Evolutionary conservation across 2,797 vertebrate species (phyloP).

Genomic region (Eidolon dupreanum): DNA sequence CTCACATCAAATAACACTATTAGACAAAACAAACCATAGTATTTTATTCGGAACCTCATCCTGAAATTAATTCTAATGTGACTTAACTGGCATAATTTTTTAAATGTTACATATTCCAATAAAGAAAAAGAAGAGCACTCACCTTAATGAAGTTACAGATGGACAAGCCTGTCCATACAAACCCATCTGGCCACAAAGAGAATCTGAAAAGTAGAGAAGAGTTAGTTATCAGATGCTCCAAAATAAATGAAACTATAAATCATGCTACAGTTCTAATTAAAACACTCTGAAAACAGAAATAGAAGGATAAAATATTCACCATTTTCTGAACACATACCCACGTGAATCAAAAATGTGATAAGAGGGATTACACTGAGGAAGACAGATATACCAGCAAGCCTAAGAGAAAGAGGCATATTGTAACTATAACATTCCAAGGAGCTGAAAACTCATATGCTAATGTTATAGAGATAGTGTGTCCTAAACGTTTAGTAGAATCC

Average conservation of each 20-base stretch:
- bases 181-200: conserved; percentile 82
- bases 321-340: conserved; percentile 26
- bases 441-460: not conserved
- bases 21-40: conserved; percentile 39
- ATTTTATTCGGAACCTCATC: conserved; percentile 3
- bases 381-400: not conserved
- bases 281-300: conserved; percentile 40
- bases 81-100: conserved; percentile 27
- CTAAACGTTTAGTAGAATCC: conserved; percentile 6
- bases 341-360: conserved; percentile 40
- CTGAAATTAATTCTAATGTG: conserved; percentile 34
- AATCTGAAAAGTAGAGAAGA: conserved; percentile 77
- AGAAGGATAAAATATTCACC: conserved; percentile 43
- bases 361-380: not conserved
- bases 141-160: conserved; percentile 83
- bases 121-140: conserved; percentile 52
- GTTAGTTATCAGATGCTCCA: conserved; percentile 40
- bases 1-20: not conserved
- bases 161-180: conserved; percentile 82
- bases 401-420: not conserved
- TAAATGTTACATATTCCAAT: conserved; percentile 9
- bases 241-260: conserved; percentile 57
- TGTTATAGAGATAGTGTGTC: not conserved
- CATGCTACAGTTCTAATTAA: conserved; percentile 31
- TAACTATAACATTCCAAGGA: conserved; percentile 14